Percentiles rank a stretch among this genome's conserved stretches.
Conservation (phyloP, 2,113 vertebrate species). For the Corythornis madagascariensis region DNA sequence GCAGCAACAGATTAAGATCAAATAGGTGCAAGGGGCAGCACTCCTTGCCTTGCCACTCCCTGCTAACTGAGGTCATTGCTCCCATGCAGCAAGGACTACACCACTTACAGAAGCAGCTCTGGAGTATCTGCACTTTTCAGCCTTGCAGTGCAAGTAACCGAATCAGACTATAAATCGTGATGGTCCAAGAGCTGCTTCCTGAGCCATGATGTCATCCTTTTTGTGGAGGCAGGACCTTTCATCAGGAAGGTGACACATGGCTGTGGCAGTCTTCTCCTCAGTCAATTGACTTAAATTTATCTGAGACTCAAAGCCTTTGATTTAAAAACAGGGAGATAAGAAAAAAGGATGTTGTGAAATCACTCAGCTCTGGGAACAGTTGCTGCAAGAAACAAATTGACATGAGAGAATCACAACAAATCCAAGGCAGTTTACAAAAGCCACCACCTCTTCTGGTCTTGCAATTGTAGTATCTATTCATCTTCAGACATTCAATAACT, state of each 20-base stretch:
- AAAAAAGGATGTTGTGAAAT: neutral
- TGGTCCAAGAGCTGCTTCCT: neutral
- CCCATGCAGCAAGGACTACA: neutral
- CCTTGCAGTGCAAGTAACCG: neutral
- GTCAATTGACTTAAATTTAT: neutral
- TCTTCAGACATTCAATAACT: neutral
- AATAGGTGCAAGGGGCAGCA: neutral
- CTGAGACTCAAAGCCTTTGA: neutral
- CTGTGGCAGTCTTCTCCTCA: neutral
- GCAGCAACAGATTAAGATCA: neutral
- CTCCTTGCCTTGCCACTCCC: neutral
- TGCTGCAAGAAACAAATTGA: neutral
- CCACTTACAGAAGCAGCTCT: neutral
- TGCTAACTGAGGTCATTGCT: neutral
- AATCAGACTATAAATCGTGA: neutral
- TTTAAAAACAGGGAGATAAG: neutral
- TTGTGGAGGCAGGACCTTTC: neutral
- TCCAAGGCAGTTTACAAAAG: neutral
- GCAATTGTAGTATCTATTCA: neutral
- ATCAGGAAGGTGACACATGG: neutral
- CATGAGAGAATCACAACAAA: neutral
- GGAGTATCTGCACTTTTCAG: neutral
- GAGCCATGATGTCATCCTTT: neutral
- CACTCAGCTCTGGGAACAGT: neutral
- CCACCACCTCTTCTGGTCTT: neutral